Conservation (phyloP, 2,888 invertebrate species). For the Dicranocentrus wangi region DNA sequence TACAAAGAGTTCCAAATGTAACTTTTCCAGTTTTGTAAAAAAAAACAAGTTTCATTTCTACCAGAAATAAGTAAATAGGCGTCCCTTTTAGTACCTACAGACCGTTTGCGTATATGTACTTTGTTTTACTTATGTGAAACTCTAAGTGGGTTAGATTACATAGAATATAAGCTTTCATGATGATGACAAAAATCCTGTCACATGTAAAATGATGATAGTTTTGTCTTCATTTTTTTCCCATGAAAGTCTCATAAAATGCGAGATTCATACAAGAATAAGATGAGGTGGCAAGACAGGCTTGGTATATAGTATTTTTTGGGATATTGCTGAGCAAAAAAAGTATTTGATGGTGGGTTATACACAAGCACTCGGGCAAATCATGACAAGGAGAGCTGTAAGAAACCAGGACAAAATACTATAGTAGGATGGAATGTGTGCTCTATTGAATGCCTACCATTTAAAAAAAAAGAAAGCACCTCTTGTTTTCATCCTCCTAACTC, state of each 20-base stretch:
- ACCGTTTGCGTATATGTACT: too few species aligned
- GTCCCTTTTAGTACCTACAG: too few species aligned
- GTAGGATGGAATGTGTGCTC: background rate
- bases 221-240: conserved; percentile 57
- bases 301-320: too few species aligned
- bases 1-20: too few species aligned
- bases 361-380: background rate
- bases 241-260: conserved; percentile 33
- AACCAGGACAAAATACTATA: background rate
- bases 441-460: background rate
- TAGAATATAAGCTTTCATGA: conserved; percentile 34
- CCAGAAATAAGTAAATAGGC: too few species aligned
- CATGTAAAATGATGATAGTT: conserved; percentile 58
- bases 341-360: too few species aligned
- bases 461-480: conserved; percentile 19
- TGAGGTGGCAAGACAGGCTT: conserved; percentile 18
- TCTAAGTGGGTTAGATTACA: conserved; percentile 1
- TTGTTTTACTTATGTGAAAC: too few species aligned
- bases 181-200: conserved; percentile 58
- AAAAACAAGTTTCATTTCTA: too few species aligned
- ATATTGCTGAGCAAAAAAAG: too few species aligned
- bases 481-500: conserved; percentile 4
- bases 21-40: too few species aligned
- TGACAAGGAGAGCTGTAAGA: background rate
- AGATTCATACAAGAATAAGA: background rate